Evolutionary conservation across 2,888 invertebrate species (phyloP).

Genomic region (Dasysyrphus tricinctus): DNA sequence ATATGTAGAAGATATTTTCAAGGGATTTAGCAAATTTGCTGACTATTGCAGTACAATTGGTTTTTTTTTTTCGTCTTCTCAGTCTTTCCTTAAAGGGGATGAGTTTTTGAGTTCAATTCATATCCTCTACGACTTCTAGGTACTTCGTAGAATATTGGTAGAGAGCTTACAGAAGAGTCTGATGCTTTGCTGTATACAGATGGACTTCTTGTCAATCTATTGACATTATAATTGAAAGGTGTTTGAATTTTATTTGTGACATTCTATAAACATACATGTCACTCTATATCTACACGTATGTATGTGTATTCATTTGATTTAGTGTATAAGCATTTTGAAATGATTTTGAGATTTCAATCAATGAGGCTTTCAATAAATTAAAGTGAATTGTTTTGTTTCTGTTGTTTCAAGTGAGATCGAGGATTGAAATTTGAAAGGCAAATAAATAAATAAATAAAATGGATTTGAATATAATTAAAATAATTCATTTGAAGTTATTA

Average conservation of each 20-base stretch:
- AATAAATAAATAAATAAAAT: not conserved
- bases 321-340: not conserved
- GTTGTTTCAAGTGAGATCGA: not conserved
- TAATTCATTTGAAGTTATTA: not conserved
- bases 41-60: conserved; percentile 36
- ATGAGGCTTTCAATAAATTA: conserved; percentile 16
- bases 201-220: conserved; percentile 19
- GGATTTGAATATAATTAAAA: not conserved
- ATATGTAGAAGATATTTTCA: conserved; percentile 13
- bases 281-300: not conserved
- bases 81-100: not conserved
- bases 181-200: not conserved
- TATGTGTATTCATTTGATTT: not conserved
- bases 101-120: not conserved
- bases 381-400: conserved; percentile 6
- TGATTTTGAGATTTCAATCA: conserved; percentile 15
- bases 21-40: conserved; percentile 52
- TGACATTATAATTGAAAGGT: conserved; percentile 51
- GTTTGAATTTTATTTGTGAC: conserved; percentile 41
- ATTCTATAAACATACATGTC: not conserved
- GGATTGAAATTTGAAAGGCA: not conserved
- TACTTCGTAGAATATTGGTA: not conserved
- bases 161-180: conserved; percentile 4
- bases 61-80: not conserved
- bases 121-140: not conserved